phyloP scores from a whole-genome alignment of 2,113 vertebrate species.

The Alexandromys fortis region DNA sequence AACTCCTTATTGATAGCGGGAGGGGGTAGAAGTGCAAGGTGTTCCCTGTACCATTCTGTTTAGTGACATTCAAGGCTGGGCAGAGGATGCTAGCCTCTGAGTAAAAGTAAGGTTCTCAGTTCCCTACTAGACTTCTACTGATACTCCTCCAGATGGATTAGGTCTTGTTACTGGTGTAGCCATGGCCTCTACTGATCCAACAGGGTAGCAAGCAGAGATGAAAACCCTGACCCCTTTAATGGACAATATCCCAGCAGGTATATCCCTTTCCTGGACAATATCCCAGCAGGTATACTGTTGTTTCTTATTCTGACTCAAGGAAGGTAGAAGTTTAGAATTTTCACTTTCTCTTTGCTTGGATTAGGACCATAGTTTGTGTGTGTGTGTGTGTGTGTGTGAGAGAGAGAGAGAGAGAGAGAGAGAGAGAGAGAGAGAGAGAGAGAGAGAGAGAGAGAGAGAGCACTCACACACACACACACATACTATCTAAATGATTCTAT shows the following conservation, averaged over 20 bases:
- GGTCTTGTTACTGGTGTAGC: neutral
- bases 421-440: too few relatives aligned
- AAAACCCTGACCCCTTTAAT: neutral
- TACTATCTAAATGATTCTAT: neutral
- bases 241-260: neutral
- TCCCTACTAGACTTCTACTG: neutral
- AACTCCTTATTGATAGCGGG: neutral
- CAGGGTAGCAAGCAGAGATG: neutral
- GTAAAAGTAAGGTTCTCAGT: neutral
- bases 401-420: neutral
- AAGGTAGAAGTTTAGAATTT: neutral
- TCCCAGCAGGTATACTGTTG: neutral
- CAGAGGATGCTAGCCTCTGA: neutral
- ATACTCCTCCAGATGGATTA: neutral
- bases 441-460: neutral
- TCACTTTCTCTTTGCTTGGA: neutral
- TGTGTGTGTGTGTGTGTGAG: neutral
- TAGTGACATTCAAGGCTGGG: neutral
- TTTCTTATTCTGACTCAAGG: neutral
- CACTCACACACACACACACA: neutral
- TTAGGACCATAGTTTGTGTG: neutral
- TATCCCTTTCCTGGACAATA: neutral
- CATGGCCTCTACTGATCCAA: neutral
- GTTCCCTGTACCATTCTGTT: neutral
- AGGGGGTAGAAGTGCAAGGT: neutral